phyloP scores from a whole-genome alignment of 2,888 invertebrate genomes.

The Amphimallon solstitiale region DNA sequence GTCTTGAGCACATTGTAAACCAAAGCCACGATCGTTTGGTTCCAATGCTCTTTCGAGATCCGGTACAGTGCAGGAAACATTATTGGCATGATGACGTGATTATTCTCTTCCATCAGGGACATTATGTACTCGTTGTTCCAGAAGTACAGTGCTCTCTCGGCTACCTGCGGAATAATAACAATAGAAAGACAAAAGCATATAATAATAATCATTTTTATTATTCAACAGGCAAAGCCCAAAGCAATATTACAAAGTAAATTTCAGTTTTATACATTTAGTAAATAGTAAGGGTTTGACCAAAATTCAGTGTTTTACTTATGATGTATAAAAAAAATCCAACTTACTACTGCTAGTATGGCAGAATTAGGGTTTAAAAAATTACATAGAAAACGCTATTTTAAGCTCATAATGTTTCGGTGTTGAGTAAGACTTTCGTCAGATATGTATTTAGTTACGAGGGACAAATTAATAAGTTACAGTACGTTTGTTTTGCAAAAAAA shows the following conservation, averaged over 20 bases:
- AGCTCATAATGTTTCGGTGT: too few species aligned
- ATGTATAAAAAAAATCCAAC: too few species aligned
- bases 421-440: too few species aligned
- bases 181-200: neutral
- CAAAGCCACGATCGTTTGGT: conserved; percentile 98
- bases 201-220: neutral
- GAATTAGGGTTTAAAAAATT: too few species aligned
- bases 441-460: too few species aligned
- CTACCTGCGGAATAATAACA: conserved; percentile 76
- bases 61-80: conserved; percentile 99
- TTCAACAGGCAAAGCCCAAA: neutral
- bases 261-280: too few species aligned
- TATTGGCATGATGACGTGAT: conserved; percentile 97
- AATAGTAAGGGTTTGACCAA: too few species aligned
- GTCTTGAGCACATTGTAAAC: conserved; percentile 99
- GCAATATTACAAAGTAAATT: neutral
- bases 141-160: conserved; percentile 98
- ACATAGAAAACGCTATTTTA: too few species aligned
- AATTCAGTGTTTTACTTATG: too few species aligned
- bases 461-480: too few species aligned
- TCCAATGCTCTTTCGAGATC: conserved; percentile 99
- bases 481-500: too few species aligned
- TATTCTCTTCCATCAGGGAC: conserved; percentile 99
- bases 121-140: conserved; percentile 99
- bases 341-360: too few species aligned